phyloP scores from a whole-genome alignment of 1,140 invertebrate species.

The Macrobrachium rosenbergii region DNA sequence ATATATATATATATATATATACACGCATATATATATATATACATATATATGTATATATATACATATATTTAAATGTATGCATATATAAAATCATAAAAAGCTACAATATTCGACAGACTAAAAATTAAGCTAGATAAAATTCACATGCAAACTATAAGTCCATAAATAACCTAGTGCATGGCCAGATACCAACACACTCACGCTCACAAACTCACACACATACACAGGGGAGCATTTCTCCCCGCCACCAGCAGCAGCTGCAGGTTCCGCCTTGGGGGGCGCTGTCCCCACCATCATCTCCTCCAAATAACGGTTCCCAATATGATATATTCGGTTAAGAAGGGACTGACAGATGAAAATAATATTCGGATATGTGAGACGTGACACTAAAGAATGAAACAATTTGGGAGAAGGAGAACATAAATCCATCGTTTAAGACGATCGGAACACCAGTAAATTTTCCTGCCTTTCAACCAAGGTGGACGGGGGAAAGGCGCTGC shows the following conservation, averaged over 20 bases:
- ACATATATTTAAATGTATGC: neutral
- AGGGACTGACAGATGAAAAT: no score
- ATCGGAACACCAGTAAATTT: slow-evolving; percentile 1
- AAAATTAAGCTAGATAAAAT: neutral
- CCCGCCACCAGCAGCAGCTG: no score
- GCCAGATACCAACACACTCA: neutral
- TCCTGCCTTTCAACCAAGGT: neutral
- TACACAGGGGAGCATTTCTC: neutral
- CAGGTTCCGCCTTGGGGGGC: no score
- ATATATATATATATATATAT: slow-evolving; percentile 3
- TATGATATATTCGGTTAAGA: no score
- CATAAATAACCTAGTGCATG: neutral
- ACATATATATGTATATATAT: neutral
- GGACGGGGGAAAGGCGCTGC: neutral
- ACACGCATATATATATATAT: neutral
- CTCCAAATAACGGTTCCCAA: no score
- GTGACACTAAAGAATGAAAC: no score
- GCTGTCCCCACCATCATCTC: no score
- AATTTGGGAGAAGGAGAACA: neutral
- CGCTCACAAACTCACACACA: neutral
- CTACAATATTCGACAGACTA: neutral
- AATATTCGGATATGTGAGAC: no score
- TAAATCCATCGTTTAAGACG: neutral
- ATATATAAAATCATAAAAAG: slow-evolving; percentile 11
- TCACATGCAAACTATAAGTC: neutral